phyloP scores from a whole-genome alignment of 2,888 invertebrate species.

The Rhagium mordax region DNA sequence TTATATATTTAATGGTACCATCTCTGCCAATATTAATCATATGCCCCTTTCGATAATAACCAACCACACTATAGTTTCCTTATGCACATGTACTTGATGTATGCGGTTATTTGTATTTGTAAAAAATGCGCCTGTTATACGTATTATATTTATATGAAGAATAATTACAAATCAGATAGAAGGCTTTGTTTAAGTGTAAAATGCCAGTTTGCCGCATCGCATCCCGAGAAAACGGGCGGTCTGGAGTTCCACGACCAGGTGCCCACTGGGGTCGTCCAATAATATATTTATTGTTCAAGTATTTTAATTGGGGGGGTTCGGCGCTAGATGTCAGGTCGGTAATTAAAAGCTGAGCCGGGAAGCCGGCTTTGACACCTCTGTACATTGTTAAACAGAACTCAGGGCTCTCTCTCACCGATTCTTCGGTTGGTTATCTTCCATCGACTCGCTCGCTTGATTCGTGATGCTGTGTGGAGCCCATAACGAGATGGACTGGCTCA shows the following conservation, averaged over 20 bases:
- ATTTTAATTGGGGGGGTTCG: constrained; percentile 69
- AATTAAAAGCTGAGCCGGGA: constrained; percentile 69
- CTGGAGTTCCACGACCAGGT: constrained; percentile 42
- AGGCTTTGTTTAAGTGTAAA: constrained; percentile 37
- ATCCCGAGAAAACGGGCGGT: constrained; percentile 49
- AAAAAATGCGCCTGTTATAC: constrained; percentile 30
- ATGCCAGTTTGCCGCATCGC: constrained; percentile 39
- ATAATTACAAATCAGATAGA: constrained; percentile 42
- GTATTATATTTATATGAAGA: constrained; percentile 38
- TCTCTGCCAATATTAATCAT: constrained; percentile 4
- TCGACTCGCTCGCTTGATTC: constrained; percentile 63
- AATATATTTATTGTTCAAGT: constrained; percentile 67
- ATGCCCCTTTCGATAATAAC: not conserved
- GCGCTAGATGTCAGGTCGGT: constrained; percentile 68
- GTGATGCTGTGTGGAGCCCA: constrained; percentile 63
- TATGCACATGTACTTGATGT: not conserved
- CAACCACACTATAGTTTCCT: not conserved
- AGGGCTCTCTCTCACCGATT: constrained; percentile 38
- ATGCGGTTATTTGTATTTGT: constrained; percentile 22
- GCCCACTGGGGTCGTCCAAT: constrained; percentile 56
- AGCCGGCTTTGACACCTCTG: constrained; percentile 70
- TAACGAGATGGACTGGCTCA: constrained; percentile 67
- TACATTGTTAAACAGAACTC: constrained; percentile 65
- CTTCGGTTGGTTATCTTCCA: constrained; percentile 62
- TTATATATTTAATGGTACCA: not conserved